phyloP scores from a whole-genome alignment of 2,888 invertebrate genomes.

The Strigamia maritima region DNA sequence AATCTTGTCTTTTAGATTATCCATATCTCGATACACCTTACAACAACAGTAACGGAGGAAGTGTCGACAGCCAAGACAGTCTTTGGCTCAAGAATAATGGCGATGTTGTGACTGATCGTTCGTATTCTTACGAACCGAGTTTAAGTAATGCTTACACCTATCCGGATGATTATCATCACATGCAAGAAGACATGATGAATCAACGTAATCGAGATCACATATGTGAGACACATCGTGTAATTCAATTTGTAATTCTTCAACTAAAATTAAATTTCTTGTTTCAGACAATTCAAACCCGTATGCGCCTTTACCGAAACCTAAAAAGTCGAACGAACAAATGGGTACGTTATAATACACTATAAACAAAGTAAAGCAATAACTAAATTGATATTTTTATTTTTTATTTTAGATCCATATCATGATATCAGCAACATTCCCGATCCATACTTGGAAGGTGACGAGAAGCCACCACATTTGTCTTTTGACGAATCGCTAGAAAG shows the following conservation, averaged over 20 bases:
- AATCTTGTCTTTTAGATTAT: constrained; percentile 35
- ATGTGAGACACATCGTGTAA: constrained; percentile 43
- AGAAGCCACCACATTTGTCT: constrained; percentile 78
- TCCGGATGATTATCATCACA: constrained; percentile 46
- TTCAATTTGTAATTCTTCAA: not conserved
- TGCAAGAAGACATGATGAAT: constrained; percentile 46
- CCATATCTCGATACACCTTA: constrained; percentile 76
- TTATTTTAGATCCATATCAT: constrained; percentile 76
- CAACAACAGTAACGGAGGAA: constrained; percentile 91
- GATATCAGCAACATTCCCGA: constrained; percentile 89
- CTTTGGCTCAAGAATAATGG: constrained; percentile 87
- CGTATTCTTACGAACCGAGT: constrained; percentile 40
- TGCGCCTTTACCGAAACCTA: constrained; percentile 83
- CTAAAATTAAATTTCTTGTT: not conserved
- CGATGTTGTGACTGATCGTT: constrained; percentile 49
- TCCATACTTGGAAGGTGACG: constrained; percentile 67
- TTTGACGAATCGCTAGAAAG: constrained; percentile 92
- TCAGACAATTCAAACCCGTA: constrained; percentile 66
- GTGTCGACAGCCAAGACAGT: constrained; percentile 90
- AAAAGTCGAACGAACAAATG: constrained; percentile 78
- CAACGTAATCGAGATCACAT: constrained; percentile 46
- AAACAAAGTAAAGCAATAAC: not conserved
- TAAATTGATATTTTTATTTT: not conserved
- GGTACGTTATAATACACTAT: constrained; percentile 59
- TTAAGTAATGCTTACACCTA: constrained; percentile 46